A percentile compares a stretch with the other conserved stretches of the same genome.
Conservation (phyloP, 2,888 invertebrate genomes). For the Cephus pulcher region DNA sequence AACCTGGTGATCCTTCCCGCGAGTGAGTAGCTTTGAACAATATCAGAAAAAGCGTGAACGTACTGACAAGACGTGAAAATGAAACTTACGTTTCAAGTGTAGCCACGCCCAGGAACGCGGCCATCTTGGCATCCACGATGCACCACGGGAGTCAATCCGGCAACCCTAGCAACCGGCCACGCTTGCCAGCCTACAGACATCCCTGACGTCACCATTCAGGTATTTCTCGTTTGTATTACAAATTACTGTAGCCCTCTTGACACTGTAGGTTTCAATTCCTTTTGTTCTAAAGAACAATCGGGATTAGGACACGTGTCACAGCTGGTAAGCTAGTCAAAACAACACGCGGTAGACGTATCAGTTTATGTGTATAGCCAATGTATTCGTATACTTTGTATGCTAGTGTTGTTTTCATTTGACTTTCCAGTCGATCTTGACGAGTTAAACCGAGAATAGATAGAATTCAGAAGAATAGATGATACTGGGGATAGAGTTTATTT, state of each 20-base stretch:
- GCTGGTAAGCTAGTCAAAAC: neutral
- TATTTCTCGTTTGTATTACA: constrained; percentile 27
- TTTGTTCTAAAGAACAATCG: neutral
- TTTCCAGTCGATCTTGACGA: neutral
- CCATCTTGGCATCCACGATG: constrained; percentile 58
- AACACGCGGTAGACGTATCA: neutral
- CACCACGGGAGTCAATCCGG: constrained; percentile 57
- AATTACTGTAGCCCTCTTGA: neutral
- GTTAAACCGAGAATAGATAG: neutral
- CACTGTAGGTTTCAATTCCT: neutral
- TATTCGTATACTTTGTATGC: neutral
- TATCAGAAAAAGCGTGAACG: constrained; percentile 18
- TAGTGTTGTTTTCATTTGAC: neutral
- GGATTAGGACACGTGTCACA: neutral
- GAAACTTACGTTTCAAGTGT: constrained; percentile 21
- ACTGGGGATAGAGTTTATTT: neutral
- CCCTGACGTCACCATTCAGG: constrained; percentile 45
- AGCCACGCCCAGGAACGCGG: constrained; percentile 64
- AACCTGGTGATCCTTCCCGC: constrained; percentile 37
- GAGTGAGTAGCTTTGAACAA: constrained; percentile 31
- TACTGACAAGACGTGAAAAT: constrained; percentile 22
- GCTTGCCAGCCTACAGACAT: constrained; percentile 25
- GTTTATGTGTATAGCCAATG: neutral
- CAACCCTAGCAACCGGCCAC: constrained; percentile 28
- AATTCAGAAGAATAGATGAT: neutral